Conservation (phyloP, 2,113 vertebrate species). For the Daphoenositta chrysoptera region DNA sequence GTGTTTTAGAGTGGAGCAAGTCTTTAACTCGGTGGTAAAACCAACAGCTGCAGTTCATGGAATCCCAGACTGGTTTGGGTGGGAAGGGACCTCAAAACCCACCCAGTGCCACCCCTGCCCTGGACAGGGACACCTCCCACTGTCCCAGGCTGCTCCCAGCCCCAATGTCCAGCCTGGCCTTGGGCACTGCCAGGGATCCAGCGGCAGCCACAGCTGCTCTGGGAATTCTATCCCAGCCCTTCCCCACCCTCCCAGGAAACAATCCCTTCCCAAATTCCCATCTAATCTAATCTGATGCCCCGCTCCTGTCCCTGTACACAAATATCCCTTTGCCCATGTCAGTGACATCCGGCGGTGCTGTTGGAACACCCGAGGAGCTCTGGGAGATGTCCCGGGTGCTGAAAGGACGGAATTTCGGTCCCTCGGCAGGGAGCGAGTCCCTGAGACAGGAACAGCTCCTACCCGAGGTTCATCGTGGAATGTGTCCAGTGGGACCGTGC, state of each 20-base stretch:
- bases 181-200: not conserved
- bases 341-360: accelerated
- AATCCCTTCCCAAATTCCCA: not conserved
- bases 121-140: not conserved
- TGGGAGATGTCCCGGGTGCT: not conserved
- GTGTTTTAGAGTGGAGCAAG: not conserved
- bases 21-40: not conserved
- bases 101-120: accelerated
- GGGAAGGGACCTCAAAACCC: accelerated
- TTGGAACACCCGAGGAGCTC: not conserved
- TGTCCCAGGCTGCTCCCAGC: not conserved
- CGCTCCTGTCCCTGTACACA: not conserved
- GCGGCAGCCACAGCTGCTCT: not conserved
- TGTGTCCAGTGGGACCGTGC: too few relatives aligned
- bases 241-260: not conserved
- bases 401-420: accelerated
- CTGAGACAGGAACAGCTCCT: not conserved
- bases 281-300: not conserved
- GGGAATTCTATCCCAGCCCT: not conserved
- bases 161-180: not conserved
- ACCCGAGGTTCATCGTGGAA: not conserved
- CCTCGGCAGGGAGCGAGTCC: not conserved
- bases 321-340: accelerated
- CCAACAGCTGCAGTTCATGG: not conserved
- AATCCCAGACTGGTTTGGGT: not conserved